A percentile compares a stretch with the other conserved stretches of the same genome.
phyloP scores from a whole-genome alignment of 1,140 invertebrate species.

The Phocides pigmalion region DNA sequence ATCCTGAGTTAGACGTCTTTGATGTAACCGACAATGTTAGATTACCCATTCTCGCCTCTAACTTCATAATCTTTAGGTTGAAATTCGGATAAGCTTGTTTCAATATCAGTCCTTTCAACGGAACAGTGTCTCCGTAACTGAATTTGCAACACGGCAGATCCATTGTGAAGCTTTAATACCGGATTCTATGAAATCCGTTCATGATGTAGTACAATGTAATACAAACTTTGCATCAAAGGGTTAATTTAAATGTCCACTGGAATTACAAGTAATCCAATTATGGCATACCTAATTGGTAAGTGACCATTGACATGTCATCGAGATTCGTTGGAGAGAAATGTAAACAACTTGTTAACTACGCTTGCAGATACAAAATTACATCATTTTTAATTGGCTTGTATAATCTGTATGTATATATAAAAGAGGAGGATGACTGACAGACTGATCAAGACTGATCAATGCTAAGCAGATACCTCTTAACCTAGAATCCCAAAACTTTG shows the following conservation, averaged over 20 bases:
- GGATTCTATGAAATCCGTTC: constrained; percentile 54
- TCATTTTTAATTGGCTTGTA: constrained; percentile 11
- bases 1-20: constrained; percentile 73
- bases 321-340: constrained; percentile 5
- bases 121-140: constrained; percentile 45
- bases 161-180: constrained; percentile 64
- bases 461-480: no score
- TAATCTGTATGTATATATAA: constrained; percentile 1
- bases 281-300: constrained; percentile 27
- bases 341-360: constrained; percentile 7
- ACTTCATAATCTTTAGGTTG: constrained; percentile 36
- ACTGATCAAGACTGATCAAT: no score
- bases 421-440: no score
- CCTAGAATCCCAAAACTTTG: no score
- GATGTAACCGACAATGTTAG: constrained; percentile 57
- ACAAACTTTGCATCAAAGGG: constrained; percentile 21
- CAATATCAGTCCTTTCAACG: constrained; percentile 38
- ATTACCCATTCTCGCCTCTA: constrained; percentile 42
- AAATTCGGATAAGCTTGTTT: constrained; percentile 33
- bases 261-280: constrained; percentile 36
- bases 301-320: constrained; percentile 23
- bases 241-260: constrained; percentile 44
- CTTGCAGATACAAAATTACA: constrained; percentile 6
- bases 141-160: constrained; percentile 59
- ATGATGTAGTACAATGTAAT: constrained; percentile 22